A percentile compares a stretch with the other conserved stretches of the same genome.
Conservation (phyloP, 2,797 vertebrate species). For the Poeciliopsis infans region DNA sequence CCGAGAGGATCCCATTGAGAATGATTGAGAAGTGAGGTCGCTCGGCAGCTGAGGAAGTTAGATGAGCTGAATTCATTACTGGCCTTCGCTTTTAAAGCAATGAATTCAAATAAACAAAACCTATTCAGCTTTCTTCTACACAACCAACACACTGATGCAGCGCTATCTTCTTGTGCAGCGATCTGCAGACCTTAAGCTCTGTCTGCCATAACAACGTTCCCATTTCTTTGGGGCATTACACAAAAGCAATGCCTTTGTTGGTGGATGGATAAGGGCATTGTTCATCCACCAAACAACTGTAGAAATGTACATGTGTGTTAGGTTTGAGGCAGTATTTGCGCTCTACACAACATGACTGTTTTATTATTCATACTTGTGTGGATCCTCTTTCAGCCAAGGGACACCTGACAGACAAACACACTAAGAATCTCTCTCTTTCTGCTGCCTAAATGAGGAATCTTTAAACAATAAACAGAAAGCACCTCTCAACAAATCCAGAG, state of each 20-base stretch:
- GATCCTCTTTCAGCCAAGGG: conserved; percentile 73
- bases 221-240: conserved; percentile 27
- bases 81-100: conserved; percentile 43
- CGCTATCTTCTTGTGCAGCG: neutral
- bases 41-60: conserved; percentile 62
- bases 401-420: conserved; percentile 65
- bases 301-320: conserved; percentile 33
- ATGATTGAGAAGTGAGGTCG: conserved; percentile 73
- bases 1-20: conserved; percentile 74
- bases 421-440: conserved; percentile 35
- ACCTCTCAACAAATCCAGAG: neutral
- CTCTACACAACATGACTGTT: conserved; percentile 56
- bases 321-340: conserved; percentile 31
- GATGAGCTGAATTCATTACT: conserved; percentile 67
- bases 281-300: conserved; percentile 45
- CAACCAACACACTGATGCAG: conserved; percentile 13
- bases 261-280: conserved; percentile 26
- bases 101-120: conserved; percentile 41
- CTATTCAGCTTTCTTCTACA: conserved; percentile 17
- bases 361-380: conserved; percentile 78
- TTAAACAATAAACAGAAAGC: conserved; percentile 31
- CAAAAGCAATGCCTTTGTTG: neutral
- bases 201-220: conserved; percentile 50
- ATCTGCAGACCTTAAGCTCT: conserved; percentile 41
- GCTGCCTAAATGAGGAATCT: conserved; percentile 10